Conservation (phyloP, 2,888 invertebrate species). For the Palloptera scutellata region DNA sequence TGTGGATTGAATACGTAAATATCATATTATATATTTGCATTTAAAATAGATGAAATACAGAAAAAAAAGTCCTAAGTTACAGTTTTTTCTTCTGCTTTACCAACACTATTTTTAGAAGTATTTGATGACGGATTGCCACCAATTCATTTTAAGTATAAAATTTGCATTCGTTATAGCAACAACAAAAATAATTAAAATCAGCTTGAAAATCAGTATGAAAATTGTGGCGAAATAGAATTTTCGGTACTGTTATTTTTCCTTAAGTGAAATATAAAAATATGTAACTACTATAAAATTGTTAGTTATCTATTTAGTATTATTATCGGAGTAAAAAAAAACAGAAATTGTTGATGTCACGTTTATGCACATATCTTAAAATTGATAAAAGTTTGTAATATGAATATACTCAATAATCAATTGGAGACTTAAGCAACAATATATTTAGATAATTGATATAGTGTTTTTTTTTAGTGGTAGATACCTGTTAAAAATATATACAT, state of each 20-base stretch:
- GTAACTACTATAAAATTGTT: no score
- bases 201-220: neutral
- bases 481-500: constrained; percentile 36
- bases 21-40: no score
- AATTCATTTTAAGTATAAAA: no score
- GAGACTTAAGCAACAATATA: neutral
- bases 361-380: constrained; percentile 14
- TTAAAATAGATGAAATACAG: no score
- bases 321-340: no score
- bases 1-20: no score
- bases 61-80: no score
- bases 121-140: no score
- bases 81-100: no score
- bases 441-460: neutral
- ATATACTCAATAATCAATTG: neutral
- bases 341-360: neutral
- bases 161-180: neutral
- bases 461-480: neutral
- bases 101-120: no score
- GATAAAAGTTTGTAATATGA: constrained; percentile 9
- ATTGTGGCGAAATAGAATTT: neutral
- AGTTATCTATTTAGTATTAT: no score
- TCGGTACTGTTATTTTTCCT: constrained; percentile 1
- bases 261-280: neutral
- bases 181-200: no score